These are phyloP conservation scores for Sycophila texana DNA, from an alignment of 2,888 invertebrate species.

Conservation along the genomic window DNA sequence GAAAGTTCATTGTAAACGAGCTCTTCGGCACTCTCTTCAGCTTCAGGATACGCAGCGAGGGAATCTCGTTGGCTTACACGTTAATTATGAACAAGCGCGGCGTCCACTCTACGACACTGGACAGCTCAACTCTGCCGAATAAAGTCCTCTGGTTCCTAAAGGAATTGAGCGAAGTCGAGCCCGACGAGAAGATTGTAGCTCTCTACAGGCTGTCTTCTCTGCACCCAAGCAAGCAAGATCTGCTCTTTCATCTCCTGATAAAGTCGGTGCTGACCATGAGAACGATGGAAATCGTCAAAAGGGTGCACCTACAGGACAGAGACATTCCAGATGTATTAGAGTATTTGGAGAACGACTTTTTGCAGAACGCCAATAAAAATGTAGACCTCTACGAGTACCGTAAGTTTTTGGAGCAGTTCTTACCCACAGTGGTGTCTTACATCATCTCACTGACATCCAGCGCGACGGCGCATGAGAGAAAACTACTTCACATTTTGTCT, in stretches of 20 bases:
- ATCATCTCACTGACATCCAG: slow-evolving; percentile 23
- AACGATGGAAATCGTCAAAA: neutral
- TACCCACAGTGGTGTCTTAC: slow-evolving; percentile 44
- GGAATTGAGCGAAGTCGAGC: slow-evolving; percentile 64
- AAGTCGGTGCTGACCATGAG: slow-evolving; percentile 23
- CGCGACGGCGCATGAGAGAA: slow-evolving; percentile 14
- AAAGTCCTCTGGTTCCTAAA: slow-evolving; percentile 67
- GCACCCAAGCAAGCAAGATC: slow-evolving; percentile 45
- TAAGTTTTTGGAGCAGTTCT: slow-evolving; percentile 47
- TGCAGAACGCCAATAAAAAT: neutral
- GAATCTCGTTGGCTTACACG: slow-evolving; percentile 62
- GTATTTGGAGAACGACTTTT: neutral
- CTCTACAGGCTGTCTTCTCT: slow-evolving; percentile 48
- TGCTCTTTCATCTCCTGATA: slow-evolving; percentile 47
- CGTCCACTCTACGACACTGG: slow-evolving; percentile 37
- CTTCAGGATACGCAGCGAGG: slow-evolving; percentile 61
- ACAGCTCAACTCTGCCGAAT: slow-evolving; percentile 53
- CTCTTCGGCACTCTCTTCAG: slow-evolving; percentile 63
- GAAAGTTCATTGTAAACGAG: slow-evolving; percentile 66
- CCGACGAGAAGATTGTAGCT: slow-evolving; percentile 60
- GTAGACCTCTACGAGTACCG: slow-evolving; percentile 45
- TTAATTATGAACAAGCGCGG: slow-evolving; percentile 63
- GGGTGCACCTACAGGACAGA: slow-evolving; percentile 6
- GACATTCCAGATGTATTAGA: slow-evolving; percentile 13
- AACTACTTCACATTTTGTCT: slow-evolving; percentile 40